Evolutionary conservation across 2,888 invertebrate species (phyloP).

Genomic region (Helleia helle): DNA sequence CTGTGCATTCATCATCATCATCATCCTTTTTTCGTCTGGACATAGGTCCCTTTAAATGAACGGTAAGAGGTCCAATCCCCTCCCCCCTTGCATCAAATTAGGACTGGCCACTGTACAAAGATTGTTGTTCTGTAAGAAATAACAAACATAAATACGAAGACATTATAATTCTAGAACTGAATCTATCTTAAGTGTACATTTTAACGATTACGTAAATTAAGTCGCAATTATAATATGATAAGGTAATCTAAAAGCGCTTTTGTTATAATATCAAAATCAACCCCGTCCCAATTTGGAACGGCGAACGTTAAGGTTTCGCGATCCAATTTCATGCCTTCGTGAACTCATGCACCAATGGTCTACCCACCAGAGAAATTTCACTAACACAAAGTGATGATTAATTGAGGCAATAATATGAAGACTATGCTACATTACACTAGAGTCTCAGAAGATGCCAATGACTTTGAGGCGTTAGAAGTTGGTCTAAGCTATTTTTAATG

Average conservation of each 20-base stretch:
- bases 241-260: constrained; percentile 9
- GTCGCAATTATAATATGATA: not conserved
- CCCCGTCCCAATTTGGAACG: constrained; percentile 47
- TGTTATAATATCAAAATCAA: constrained; percentile 41
- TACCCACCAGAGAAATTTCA: constrained; percentile 62
- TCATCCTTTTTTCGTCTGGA: too few species aligned
- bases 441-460: not conserved
- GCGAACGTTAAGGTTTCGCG: constrained; percentile 50
- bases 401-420: constrained; percentile 65
- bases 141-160: too few species aligned
- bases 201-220: not conserved
- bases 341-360: constrained; percentile 63
- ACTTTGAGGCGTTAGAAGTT: not conserved
- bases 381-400: constrained; percentile 71
- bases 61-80: too few species aligned
- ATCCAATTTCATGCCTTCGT: constrained; percentile 70
- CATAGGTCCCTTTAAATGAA: too few species aligned
- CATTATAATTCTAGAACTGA: too few species aligned
- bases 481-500: too few species aligned
- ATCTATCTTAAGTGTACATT: too few species aligned
- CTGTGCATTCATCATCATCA: too few species aligned
- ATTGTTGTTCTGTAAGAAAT: too few species aligned
- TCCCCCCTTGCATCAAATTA: too few species aligned
- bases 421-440: constrained; percentile 37
- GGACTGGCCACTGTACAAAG: too few species aligned